These are phyloP conservation scores for Metaphire vulgaris DNA, from an alignment of 1,140 invertebrate genomes.

Conservation along the genomic window DNA sequence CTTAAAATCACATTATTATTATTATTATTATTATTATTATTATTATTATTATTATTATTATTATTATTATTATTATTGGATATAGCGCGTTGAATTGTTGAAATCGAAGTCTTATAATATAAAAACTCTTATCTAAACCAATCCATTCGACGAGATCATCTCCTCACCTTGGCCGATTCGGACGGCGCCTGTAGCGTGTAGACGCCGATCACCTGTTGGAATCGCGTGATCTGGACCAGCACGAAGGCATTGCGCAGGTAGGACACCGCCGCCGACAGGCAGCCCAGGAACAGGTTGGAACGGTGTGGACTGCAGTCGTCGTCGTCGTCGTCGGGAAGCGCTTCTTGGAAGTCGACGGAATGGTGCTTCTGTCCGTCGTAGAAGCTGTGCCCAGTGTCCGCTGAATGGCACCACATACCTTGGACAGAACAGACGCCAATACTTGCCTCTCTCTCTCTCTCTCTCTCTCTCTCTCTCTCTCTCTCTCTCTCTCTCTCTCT, in stretches of 20 bases:
- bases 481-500: too few species aligned
- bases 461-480: too few species aligned
- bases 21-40: too few species aligned
- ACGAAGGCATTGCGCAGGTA: slow-evolving; percentile 59
- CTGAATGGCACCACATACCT: not conserved
- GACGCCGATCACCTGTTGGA: slow-evolving; percentile 58
- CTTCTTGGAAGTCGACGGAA: not conserved
- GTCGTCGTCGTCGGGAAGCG: not conserved
- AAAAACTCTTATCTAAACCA: too few species aligned
- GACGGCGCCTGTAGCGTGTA: slow-evolving; percentile 58
- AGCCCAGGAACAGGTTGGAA: slow-evolving; percentile 15
- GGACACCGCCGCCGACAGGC: slow-evolving; percentile 45
- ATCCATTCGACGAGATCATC: too few species aligned
- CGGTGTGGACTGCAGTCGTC: slow-evolving; percentile 10
- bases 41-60: too few species aligned
- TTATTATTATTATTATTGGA: too few species aligned
- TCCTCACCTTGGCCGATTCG: slow-evolving; percentile 57
- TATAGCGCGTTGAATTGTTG: too few species aligned
- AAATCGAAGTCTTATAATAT: too few species aligned
- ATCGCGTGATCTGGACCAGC: slow-evolving; percentile 58
- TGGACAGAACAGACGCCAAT: too few species aligned
- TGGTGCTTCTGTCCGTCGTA: not conserved
- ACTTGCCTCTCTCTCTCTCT: too few species aligned
- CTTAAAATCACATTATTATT: too few species aligned
- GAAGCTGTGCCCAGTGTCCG: not conserved